Evolutionary conservation across 2,113 vertebrate genomes (phyloP).

Genomic region (Falcunculus frontatus): DNA sequence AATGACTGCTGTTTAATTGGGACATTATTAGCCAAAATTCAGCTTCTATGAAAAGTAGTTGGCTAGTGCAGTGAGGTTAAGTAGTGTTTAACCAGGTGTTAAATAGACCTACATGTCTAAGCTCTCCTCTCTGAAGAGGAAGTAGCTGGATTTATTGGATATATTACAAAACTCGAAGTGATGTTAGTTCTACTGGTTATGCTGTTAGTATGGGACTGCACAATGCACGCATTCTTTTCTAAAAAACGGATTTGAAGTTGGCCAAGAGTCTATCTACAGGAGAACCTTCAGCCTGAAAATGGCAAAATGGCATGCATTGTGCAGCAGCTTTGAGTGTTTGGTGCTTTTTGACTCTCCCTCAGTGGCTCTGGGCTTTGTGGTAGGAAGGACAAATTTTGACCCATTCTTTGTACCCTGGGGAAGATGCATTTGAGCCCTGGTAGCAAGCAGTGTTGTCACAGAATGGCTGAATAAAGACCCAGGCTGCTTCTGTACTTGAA

Average conservation of each 20-base stretch:
- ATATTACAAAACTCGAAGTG: not conserved
- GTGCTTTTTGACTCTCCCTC: not conserved
- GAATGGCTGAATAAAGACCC: not conserved
- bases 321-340: not conserved
- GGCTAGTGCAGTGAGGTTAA: not conserved
- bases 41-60: not conserved
- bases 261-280: not conserved
- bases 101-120: not conserved
- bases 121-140: not conserved
- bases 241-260: not conserved
- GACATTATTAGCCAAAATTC: slow-evolving; percentile 44
- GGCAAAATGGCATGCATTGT: not conserved
- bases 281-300: not conserved
- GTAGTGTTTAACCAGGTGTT: slow-evolving; percentile 51
- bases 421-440: not conserved
- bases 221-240: fast-evolving
- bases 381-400: not conserved
- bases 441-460: not conserved
- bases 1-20: slow-evolving; percentile 42
- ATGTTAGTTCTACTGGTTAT: not conserved
- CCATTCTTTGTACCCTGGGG: not conserved
- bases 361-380: fast-evolving
- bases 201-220: not conserved
- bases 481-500: not conserved
- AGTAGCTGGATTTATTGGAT: not conserved